Percentiles rank a stretch among this genome's conserved stretches.
Conservation (phyloP, 2,888 invertebrate genomes). For the Spisula solida region DNA sequence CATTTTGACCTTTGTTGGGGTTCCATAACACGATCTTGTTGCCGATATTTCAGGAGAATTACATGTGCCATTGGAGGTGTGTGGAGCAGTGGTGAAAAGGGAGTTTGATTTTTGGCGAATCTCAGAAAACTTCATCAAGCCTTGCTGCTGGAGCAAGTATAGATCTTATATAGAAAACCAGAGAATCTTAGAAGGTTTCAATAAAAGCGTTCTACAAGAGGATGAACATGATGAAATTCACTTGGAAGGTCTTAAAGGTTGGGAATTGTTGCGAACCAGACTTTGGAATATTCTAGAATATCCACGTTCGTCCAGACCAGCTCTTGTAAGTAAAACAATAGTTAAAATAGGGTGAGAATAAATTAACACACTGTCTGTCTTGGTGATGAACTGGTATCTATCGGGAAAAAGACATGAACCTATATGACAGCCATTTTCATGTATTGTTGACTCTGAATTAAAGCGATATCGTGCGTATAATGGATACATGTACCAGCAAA, state of each 20-base stretch:
- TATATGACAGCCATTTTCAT: too few species aligned
- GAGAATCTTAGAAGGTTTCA: conserved; percentile 84
- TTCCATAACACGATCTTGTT: background rate
- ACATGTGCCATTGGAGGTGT: conserved; percentile 86
- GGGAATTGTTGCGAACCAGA: conserved; percentile 29
- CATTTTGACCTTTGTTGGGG: background rate
- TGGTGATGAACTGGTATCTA: too few species aligned
- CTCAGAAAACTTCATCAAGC: conserved; percentile 84
- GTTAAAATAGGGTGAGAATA: too few species aligned
- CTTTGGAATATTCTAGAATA: conserved; percentile 31
- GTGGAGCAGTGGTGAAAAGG: conserved; percentile 86
- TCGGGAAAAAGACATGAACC: too few species aligned
- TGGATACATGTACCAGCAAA: too few species aligned
- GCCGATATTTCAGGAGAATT: conserved; percentile 83
- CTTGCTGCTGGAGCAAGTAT: conserved; percentile 87
- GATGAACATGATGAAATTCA: conserved; percentile 79
- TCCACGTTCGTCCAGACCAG: conserved; percentile 28
- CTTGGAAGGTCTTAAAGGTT: conserved; percentile 9
- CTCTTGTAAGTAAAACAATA: conserved; percentile 53
- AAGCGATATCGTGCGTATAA: too few species aligned
- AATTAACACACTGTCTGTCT: too few species aligned
- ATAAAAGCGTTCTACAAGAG: conserved; percentile 79
- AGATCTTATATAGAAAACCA: conserved; percentile 86
- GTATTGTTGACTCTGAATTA: too few species aligned
- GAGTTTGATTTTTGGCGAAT: conserved; percentile 87